Conservation (phyloP, 2,797 vertebrate genomes). For the Paratrypauchen microcephalus region DNA sequence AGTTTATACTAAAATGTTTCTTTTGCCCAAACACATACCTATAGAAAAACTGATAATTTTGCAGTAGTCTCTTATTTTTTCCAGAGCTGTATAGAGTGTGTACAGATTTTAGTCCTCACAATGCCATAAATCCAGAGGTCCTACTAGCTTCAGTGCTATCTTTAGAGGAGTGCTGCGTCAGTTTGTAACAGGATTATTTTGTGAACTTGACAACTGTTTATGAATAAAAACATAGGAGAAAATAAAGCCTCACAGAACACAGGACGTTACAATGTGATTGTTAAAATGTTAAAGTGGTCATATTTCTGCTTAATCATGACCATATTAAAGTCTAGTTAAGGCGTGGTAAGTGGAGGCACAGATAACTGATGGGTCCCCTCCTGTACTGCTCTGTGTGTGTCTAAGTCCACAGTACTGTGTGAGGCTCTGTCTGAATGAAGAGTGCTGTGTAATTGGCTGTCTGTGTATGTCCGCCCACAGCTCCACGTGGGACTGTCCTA, state of each 20-base stretch:
- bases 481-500: conserved; percentile 63
- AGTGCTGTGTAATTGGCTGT: conserved; percentile 68
- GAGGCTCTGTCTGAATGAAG: conserved; percentile 36
- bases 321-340: background rate
- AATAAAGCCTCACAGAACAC: no score
- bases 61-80: no score
- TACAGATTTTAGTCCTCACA: no score
- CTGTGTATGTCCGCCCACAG: conserved; percentile 68
- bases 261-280: no score
- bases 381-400: conserved; percentile 15
- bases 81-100: no score
- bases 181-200: conserved; percentile 49
- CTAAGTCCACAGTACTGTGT: conserved; percentile 12
- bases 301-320: background rate
- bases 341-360: conserved; percentile 40
- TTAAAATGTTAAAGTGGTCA: no score
- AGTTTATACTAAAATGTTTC: no score
- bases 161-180: conserved; percentile 61
- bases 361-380: conserved; percentile 21
- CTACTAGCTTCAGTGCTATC: conserved; percentile 63
- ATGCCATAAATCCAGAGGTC: conserved; percentile 44
- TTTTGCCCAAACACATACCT: no score
- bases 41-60: no score
- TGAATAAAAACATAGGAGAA: no score
- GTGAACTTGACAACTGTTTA: conserved; percentile 24